These are phyloP conservation scores for Proales similis DNA, from an alignment of 1,140 invertebrate species.

Conservation along the genomic window DNA sequence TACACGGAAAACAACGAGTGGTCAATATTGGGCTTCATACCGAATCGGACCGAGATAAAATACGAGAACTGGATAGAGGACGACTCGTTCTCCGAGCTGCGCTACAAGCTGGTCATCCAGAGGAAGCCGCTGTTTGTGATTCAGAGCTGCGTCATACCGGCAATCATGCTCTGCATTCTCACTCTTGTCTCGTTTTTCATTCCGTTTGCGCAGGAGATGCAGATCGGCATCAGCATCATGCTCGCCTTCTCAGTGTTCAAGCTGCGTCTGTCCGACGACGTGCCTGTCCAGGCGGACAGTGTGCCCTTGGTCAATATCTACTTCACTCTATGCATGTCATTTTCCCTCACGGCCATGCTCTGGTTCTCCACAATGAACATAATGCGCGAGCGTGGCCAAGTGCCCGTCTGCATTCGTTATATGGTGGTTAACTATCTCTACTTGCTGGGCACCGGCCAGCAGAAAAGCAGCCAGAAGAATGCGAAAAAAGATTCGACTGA, in stretches of 20 bases:
- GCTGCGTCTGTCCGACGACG: constrained; percentile 11
- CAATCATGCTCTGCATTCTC: constrained; percentile 23
- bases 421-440: constrained; percentile 17
- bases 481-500: too few species aligned
- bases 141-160: constrained; percentile 35
- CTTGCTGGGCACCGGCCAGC: too few species aligned
- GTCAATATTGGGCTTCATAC: constrained; percentile 8
- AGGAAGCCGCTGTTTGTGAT: constrained; percentile 36
- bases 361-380: constrained; percentile 30
- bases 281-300: constrained; percentile 29
- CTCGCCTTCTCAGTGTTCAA: constrained; percentile 31
- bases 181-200: constrained; percentile 38
- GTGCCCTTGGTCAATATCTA: constrained; percentile 33
- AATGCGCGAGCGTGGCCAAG: constrained; percentile 13
- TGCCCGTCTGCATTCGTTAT: constrained; percentile 3
- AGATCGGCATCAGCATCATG: constrained; percentile 38
- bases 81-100: constrained; percentile 31
- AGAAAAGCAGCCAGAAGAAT: too few species aligned
- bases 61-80: constrained; percentile 30
- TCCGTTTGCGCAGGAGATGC: constrained; percentile 38
- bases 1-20: constrained; percentile 38
- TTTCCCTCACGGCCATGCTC: constrained; percentile 34
- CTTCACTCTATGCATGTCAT: constrained; percentile 37
- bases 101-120: constrained; percentile 14
- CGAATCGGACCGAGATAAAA: constrained; percentile 16